Evolutionary conservation across 2,113 vertebrate species (phyloP).

Genomic region (Pelmatolapia mariae): DNA sequence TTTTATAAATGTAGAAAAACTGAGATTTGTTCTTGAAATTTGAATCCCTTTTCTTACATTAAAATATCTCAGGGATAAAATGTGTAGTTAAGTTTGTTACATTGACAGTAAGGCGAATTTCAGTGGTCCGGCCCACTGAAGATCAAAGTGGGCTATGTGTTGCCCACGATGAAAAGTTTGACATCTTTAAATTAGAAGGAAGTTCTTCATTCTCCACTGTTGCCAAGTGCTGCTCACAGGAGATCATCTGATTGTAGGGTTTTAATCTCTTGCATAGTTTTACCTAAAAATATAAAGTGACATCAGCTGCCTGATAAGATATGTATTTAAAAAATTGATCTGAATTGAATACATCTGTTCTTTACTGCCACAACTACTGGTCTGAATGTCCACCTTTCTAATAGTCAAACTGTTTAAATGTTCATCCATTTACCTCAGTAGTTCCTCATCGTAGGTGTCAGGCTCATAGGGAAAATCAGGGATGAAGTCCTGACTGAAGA

Average conservation of each 20-base stretch:
- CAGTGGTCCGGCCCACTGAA: neutral
- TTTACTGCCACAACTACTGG: neutral
- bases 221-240: neutral
- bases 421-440: constrained; percentile 59
- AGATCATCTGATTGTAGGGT: neutral
- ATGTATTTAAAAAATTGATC: neutral
- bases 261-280: neutral
- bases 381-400: neutral
- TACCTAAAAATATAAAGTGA: neutral
- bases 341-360: neutral
- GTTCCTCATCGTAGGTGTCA: constrained; percentile 52
- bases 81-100: neutral
- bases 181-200: neutral
- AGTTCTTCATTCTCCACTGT: neutral
- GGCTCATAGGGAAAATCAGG: constrained; percentile 60
- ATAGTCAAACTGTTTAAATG: neutral
- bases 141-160: neutral
- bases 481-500: constrained; percentile 63
- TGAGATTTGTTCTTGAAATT: neutral
- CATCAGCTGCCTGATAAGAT: neutral
- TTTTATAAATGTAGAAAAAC: neutral
- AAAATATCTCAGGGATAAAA: neutral
- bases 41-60: neutral
- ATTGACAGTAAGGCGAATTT: neutral
- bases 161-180: neutral